Evolutionary conservation across 1,140 invertebrate genomes (phyloP), one percentile per base, ranked within the genome.

Genomic region (Harpegnathos saltator): DNA sequence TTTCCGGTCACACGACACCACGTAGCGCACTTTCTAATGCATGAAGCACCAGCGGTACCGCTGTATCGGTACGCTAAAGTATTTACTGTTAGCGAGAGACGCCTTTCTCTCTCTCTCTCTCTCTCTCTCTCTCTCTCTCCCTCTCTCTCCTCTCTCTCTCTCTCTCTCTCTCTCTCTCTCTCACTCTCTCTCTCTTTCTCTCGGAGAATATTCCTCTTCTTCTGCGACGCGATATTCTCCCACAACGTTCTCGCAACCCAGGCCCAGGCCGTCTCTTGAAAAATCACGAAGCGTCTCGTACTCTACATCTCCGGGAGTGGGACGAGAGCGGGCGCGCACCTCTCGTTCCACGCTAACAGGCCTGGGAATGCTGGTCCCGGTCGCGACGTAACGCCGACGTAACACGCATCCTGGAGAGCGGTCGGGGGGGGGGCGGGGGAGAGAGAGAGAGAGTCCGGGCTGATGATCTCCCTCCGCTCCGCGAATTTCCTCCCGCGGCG

Each of bases 11-110:
- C 85, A 83, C 85, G 62, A 52, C 83, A 89, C 83, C 48, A 50
- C 50, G 17, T 58, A 63, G 54, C 71, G 58, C 85, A 90, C 89
- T 90, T 88, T 90, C 85, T 85, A 84, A 87, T 72, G 73, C 82
- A 71, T 68, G 17, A 38, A 75, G 22, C 69, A 81, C 71, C 56
- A 54, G 66, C 26, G 63, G 69, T 50, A 74, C 73, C 59, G 74
- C 22, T 38, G 22, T 19, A 38, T 62, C 59, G 66, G 22, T 22
- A 59, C 48, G 66, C 62, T 58, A 17, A 62, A 71, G 33, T 75
- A 80, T 80, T 71, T 44, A 48, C 69, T 52, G 38, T 44, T 44
- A 44, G 5, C 3, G 29, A 38, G 29, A 38, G 22, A 11, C 50
- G 22, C 52, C 61, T 74, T 54, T 82, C 61, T 82, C 61, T 44